Percentiles rank a stretch among this genome's conserved stretches.
phyloP scores from a whole-genome alignment of 1,140 invertebrate species.

The Uloborus diversus region DNA sequence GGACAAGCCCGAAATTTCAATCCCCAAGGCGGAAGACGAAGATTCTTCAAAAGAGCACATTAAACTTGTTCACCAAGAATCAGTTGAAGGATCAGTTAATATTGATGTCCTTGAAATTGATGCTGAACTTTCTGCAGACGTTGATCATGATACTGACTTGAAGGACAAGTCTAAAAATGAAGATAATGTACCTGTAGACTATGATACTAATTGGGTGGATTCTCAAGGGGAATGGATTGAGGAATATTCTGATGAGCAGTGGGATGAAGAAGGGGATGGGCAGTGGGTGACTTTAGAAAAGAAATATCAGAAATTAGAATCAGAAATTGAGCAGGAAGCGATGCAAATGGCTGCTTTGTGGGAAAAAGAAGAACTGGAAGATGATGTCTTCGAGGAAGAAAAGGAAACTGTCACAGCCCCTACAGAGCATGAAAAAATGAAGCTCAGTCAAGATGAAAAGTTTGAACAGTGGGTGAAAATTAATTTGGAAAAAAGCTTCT shows the following conservation, averaged over 20 bases:
- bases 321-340: conserved; percentile 39
- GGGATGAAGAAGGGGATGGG: conserved; percentile 32
- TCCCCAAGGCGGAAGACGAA: background rate
- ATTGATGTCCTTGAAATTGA: background rate
- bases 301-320: conserved; percentile 45
- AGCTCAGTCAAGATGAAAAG: conserved; percentile 16
- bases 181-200: conserved; percentile 36
- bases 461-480: conserved; percentile 46
- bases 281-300: conserved; percentile 34
- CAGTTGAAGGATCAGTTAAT: background rate
- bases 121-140: background rate
- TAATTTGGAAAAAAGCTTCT: conserved; percentile 26
- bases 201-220: conserved; percentile 38
- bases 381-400: conserved; percentile 51
- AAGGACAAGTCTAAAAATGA: background rate
- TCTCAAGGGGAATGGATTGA: conserved; percentile 53
- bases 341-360: conserved; percentile 46
- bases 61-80: background rate
- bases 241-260: conserved; percentile 50
- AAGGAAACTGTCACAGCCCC: background rate
- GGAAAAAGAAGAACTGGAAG: conserved; percentile 47
- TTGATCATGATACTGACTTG: background rate
- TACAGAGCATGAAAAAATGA: conserved; percentile 13
- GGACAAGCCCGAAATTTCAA: background rate
- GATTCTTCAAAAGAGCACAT: background rate